Evolutionary conservation across 2,797 vertebrate species (phyloP).

Genomic region (Allobates femoralis): DNA sequence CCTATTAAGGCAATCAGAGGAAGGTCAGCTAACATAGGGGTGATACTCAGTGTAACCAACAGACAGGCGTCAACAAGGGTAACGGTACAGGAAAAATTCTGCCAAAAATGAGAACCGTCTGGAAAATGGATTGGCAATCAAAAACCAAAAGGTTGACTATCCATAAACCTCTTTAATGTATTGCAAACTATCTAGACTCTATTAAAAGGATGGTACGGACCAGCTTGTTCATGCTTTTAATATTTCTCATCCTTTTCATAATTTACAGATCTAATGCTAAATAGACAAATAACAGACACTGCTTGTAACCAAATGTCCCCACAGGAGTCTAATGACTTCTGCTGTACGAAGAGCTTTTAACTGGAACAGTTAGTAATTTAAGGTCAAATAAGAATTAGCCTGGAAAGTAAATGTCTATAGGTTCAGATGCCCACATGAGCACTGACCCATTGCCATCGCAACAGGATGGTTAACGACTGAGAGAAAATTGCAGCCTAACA

Average conservation of each 20-base stretch:
- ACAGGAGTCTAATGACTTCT: slow-evolving; percentile 26
- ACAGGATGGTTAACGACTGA: not conserved
- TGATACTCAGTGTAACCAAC: not conserved
- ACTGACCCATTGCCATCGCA: not conserved
- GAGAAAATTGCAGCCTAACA: not conserved
- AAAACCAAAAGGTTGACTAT: too few species aligned
- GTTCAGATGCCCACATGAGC: not conserved
- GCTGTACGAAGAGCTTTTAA: slow-evolving; percentile 11
- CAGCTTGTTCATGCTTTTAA: not conserved
- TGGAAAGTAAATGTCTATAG: not conserved
- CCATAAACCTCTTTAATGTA: not conserved
- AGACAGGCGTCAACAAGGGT: not conserved
- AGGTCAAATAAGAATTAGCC: slow-evolving; percentile 1
- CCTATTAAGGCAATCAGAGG: not conserved
- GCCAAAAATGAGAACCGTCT: too few species aligned
- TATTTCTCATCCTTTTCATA: not conserved
- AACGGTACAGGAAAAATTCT: not conserved
- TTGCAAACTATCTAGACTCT: not conserved
- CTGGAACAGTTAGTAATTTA: slow-evolving; percentile 1
- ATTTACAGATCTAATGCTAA: not conserved
- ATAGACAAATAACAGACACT: slow-evolving; percentile 14
- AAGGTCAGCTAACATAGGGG: not conserved
- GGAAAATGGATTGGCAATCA: too few species aligned
- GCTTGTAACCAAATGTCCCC: not conserved
- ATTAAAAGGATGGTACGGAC: not conserved